Evolutionary conservation across 2,113 vertebrate genomes (phyloP).

Genomic region (Nothocercus nigrocapillus): DNA sequence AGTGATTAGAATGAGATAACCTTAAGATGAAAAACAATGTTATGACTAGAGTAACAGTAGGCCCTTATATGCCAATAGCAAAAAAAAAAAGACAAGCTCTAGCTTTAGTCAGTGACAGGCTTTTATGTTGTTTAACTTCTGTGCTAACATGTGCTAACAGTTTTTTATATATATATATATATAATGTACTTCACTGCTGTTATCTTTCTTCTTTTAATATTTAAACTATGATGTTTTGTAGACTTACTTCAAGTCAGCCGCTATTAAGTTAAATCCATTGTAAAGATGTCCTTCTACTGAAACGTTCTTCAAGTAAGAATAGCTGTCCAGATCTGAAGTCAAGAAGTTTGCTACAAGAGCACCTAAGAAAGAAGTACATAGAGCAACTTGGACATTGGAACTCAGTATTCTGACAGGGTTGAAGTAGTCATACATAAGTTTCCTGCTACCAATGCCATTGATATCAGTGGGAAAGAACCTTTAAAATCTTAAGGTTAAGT

Average conservation of each 20-base stretch:
- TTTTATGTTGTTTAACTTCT: not conserved
- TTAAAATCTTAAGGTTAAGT: not conserved
- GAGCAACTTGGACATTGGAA: not conserved
- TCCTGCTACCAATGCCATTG: not conserved
- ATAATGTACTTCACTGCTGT: not conserved
- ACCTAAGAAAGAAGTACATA: slow-evolving; percentile 75
- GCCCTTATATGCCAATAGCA: not conserved
- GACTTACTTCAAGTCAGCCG: slow-evolving; percentile 94
- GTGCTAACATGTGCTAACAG: not conserved
- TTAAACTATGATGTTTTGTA: not conserved
- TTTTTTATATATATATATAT: not conserved
- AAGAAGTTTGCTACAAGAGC: slow-evolving; percentile 92
- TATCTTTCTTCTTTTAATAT: not conserved
- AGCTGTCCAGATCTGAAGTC: slow-evolving; percentile 87
- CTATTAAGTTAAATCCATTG: slow-evolving; percentile 97
- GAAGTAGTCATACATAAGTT: not conserved
- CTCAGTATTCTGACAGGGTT: not conserved
- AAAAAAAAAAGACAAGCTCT: not conserved
- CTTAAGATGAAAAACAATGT: not conserved
- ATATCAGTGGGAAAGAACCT: not conserved
- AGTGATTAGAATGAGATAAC: not conserved
- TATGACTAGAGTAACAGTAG: not conserved
- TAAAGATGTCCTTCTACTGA: slow-evolving; percentile 90
- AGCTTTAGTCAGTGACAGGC: not conserved
- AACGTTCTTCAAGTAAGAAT: slow-evolving; percentile 93